A percentile compares a stretch with the other conserved stretches of the same genome.
These are phyloP conservation scores for Neotoxoptera formosana DNA, from an alignment of 1,140 invertebrate genomes.

Conservation along the genomic window DNA sequence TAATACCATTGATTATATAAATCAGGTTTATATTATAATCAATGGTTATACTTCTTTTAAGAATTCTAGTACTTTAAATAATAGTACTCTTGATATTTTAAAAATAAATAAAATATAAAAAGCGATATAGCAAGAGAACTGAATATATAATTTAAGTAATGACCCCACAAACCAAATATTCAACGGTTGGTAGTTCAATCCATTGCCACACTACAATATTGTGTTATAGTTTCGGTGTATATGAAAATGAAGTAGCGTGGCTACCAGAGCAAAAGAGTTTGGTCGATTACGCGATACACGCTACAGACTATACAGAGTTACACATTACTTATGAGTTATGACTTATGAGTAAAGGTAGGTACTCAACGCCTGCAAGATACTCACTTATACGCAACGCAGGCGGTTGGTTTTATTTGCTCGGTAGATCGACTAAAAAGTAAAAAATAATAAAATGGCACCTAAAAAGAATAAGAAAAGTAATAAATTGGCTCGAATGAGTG, in stretches of 20 bases:
- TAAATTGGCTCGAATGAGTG: constrained; percentile 80
- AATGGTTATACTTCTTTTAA: too few relatives aligned
- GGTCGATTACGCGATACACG: not conserved
- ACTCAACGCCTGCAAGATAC: not conserved
- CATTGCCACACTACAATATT: too few relatives aligned
- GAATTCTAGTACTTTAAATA: not conserved
- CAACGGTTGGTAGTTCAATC: too few relatives aligned
- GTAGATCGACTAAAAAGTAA: not conserved
- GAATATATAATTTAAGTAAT: too few relatives aligned
- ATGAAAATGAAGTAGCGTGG: not conserved
- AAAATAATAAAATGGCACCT: constrained; percentile 64
- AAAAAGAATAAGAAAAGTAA: constrained; percentile 77
- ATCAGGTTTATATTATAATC: too few relatives aligned
- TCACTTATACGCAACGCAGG: not conserved
- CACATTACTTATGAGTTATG: not conserved
- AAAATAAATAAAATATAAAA: too few relatives aligned
- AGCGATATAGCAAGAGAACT: not conserved
- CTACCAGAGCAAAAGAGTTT: not conserved
- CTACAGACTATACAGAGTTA: not conserved
- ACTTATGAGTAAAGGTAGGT: not conserved
- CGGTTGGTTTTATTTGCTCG: not conserved
- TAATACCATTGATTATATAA: too few relatives aligned
- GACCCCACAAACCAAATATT: too few relatives aligned
- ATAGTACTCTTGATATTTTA: too few relatives aligned
- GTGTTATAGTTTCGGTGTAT: too few relatives aligned